Base-by-base conservation (phyloP, 2,888 invertebrate species). In the Aporophyla lueneburgensis region DNA sequence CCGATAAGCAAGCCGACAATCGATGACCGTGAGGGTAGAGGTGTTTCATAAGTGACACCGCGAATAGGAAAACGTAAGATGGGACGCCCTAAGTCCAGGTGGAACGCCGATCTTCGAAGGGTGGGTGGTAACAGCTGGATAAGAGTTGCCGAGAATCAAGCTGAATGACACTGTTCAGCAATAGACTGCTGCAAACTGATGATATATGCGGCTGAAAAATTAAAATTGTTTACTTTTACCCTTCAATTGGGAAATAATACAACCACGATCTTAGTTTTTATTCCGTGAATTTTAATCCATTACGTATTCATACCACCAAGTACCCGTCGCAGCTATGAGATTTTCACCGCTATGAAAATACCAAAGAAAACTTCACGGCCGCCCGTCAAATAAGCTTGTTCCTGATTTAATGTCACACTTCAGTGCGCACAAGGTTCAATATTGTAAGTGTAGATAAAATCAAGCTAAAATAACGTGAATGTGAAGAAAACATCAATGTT, bases 351-450 rank as follows among this genome's bases (percentile, higher is more conserved):
- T 62, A 78, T 24, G 53, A 78, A 67, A 70, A 78, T 63, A 58
- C 33, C 14, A 33, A 58, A 65, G 46, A 53, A 70, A 58, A 78
- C 63, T 71, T 79, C 79, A 71, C 19, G 33, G 33, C 40, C 46
- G 27, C 14, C 63, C 21, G 7, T 63, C 63, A 40, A 71, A 78
- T 65, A 65, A 24, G 46, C 58, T 71, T 59, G 46, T 59, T 46
- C 72, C 53, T 65, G 72, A 78, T 71, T 70, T 49, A 77, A 71
- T 78, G 65, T 49, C 51, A 71, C 27, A 65, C 65, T 71, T 65
- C 78, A 78, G 58, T 59, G 78, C 58, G 54, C 72, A 71, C 53
- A 33, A 49, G 46, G 49, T 27, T 79, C 40, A 54, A 65, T 65
- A 33, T 54, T 46, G 46, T 21, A 58, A 46, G 49, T 54, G 19